A percentile compares a stretch with the other conserved stretches of the same genome.
These are phyloP conservation scores for Paradoxurus hermaphroditus DNA, from an alignment of 2,113 vertebrate genomes.

Conservation along the genomic window DNA sequence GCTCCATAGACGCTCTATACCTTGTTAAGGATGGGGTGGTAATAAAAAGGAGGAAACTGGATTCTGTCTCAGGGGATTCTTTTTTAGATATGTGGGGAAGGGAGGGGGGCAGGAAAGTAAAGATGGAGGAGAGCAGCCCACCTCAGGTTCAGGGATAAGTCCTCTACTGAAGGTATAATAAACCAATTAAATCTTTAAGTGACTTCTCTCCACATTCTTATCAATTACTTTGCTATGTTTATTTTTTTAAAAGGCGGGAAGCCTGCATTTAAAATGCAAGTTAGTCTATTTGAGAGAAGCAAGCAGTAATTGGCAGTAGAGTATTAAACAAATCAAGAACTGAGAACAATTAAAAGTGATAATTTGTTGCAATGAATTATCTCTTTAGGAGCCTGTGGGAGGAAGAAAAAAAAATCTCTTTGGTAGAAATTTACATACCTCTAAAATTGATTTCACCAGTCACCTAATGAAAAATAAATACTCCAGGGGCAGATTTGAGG, in stretches of 20 bases:
- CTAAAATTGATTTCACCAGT: slow-evolving; percentile 32
- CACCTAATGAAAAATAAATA: slow-evolving; percentile 39
- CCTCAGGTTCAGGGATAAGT: not conserved
- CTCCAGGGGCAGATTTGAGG: not conserved
- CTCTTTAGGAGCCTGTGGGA: slow-evolving; percentile 34
- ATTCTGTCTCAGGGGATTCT: not conserved
- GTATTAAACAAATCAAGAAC: slow-evolving; percentile 36
- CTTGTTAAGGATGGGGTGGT: not conserved
- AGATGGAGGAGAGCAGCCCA: not conserved
- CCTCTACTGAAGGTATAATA: not conserved
- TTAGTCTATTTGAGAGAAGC: slow-evolving; percentile 38
- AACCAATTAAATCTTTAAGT: slow-evolving; percentile 31
- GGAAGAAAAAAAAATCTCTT: not conserved
- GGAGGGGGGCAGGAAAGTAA: not conserved
- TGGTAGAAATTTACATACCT: slow-evolving; percentile 32
- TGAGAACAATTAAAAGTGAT: slow-evolving; percentile 59
- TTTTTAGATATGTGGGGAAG: not conserved
- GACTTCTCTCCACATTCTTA: not conserved
- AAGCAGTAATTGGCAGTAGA: slow-evolving; percentile 45
- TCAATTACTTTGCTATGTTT: slow-evolving; percentile 43
- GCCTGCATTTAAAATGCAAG: slow-evolving; percentile 28
- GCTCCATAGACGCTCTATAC: not conserved
- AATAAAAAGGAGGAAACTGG: not conserved
- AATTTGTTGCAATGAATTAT: slow-evolving; percentile 60
- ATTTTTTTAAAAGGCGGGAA: not conserved